Base-by-base conservation (phyloP, 1,140 invertebrate genomes). In the Elymnias hypermnestra region DNA sequence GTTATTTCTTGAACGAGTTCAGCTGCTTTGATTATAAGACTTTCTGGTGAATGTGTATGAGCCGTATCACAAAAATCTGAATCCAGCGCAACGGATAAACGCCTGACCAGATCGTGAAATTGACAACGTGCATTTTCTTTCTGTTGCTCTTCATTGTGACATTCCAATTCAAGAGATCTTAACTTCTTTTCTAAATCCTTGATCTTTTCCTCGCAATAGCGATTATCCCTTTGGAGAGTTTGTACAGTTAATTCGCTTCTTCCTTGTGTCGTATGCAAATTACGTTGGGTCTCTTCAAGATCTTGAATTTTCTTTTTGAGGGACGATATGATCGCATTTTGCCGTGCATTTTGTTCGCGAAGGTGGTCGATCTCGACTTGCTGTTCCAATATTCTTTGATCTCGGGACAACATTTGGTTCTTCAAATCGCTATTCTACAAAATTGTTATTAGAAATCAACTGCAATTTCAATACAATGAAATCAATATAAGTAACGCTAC, bases 291-390 rank as follows among this genome's bases (percentile, higher is more conserved):
- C 49, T 94, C 92, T 71, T 95, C 94, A 12, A 93, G 70, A 52
- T 94, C 92, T 87, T 94, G 92, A 28, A 95, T 89, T 52, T 93
- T 90, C 70, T 92, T 93, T 63, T 92, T 92, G 10, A 95, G 87
- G 0, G 93, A 94, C 4, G 88, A 89, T 48, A 95, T 94, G 18
- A 95, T 88, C 0, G 94, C 91, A 63, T 91, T 93, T 74, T 95
- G 93, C 22, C 94, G 81, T 0, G 93, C 94, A 22, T 93, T 89
- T 81, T 95, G 94, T 52, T 95, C 92, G 18, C 93, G 87, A 1
- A 95, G 72, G 61, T 92, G 91, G 58, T 93, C 92, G 1, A 90
- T 89, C 70, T 93, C 92, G 1, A 89, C 79, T 66, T 92, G 90
- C 33, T 93, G 79, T 56, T 93, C 91, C 55, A 91, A 66, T 44